Base-by-base conservation (phyloP, 2,797 vertebrate species). In the Holocentrus rufus region DNA sequence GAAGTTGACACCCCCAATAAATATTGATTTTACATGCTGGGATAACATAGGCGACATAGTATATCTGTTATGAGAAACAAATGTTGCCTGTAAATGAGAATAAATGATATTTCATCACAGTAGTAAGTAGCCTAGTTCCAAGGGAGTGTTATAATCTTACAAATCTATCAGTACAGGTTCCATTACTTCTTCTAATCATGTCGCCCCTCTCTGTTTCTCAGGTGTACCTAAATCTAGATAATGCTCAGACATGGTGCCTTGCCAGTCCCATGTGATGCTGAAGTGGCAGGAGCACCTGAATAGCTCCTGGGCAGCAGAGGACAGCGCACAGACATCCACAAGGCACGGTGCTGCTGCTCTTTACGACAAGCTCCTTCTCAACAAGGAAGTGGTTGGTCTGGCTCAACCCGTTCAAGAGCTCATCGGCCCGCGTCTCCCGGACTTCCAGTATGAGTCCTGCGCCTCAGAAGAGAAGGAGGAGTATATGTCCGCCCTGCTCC, bases 221-320 rank as follows among this genome's bases (percentile, higher is more conserved):
- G 93, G 89, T 81, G 77, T 79, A 61, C 65, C 74, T 76, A 69
- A 56, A 81, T 72, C 60, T 82, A 88, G 90, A 94, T 93, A 90
- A 95, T 94, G 94, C 86, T 77, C 83, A 93, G 90, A 91, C 87
- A 95, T 95, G 94, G 90, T 95, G 89, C 92, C 94, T 82, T 93
- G 92, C 88, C 94, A 94, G 91, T 94, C 93, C 68, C 92, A 94
- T 85, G 92, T 95, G 80, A 94, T 95, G 92, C 89, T 93, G 77
- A 95, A 95, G 84, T 95, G 94, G 94, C 94, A 94, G 89, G 95
- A 95, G 90, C 94, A 95, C 89, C 93, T 94, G 81, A 95, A 95
- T 88, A 92, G 94, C 87, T 93, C 92, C 88, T 95, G 95, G 95
- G 94, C 94, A 4, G 81, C 91, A 7, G 95, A 95, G 79, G 94